These are phyloP conservation scores for Conchocele bisecta DNA, from an alignment of 2,888 invertebrate species.

Conservation along the genomic window DNA sequence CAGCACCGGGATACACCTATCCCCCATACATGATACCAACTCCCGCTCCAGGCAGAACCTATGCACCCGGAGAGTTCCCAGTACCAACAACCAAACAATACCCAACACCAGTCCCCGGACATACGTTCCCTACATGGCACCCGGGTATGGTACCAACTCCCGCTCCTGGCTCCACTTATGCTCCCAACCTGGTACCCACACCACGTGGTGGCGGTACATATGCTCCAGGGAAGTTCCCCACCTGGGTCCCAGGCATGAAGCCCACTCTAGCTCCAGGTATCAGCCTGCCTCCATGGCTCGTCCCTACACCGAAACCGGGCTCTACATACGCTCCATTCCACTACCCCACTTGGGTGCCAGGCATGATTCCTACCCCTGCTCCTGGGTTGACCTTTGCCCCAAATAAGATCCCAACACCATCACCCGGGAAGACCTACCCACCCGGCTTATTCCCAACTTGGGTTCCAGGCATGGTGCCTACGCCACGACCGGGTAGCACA, in stretches of 20 bases:
- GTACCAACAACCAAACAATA: too few relatives aligned
- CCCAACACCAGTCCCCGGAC: conserved; percentile 21
- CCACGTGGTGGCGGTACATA: conserved; percentile 58
- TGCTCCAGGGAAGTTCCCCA: conserved; percentile 54
- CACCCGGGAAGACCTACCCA: conserved; percentile 46
- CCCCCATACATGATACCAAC: conserved; percentile 47
- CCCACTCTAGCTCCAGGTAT: conserved; percentile 60
- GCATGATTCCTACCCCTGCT: conserved; percentile 27
- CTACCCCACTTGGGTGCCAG: conserved; percentile 53
- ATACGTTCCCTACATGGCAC: conserved; percentile 31
- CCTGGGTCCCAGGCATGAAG: conserved; percentile 55
- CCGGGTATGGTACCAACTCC: conserved; percentile 57
- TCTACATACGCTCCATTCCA: conserved; percentile 56
- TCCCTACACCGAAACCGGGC: conserved; percentile 55
- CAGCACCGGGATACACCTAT: conserved; percentile 45
- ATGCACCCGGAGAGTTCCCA: conserved; percentile 48
- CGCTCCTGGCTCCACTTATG: conserved; percentile 60
- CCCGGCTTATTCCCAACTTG: conserved; percentile 46
- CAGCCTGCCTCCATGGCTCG: conserved; percentile 43
- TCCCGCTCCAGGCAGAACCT: conserved; percentile 52
- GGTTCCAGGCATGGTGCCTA: conserved; percentile 56
- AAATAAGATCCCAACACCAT: conserved; percentile 40
- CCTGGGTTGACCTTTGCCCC: conserved; percentile 43
- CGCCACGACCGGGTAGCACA: conserved; percentile 58
- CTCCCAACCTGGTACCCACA: conserved; percentile 57